Evolutionary conservation across 2,113 vertebrate genomes (phyloP).

Genomic region (Engystomops pustulosus): DNA sequence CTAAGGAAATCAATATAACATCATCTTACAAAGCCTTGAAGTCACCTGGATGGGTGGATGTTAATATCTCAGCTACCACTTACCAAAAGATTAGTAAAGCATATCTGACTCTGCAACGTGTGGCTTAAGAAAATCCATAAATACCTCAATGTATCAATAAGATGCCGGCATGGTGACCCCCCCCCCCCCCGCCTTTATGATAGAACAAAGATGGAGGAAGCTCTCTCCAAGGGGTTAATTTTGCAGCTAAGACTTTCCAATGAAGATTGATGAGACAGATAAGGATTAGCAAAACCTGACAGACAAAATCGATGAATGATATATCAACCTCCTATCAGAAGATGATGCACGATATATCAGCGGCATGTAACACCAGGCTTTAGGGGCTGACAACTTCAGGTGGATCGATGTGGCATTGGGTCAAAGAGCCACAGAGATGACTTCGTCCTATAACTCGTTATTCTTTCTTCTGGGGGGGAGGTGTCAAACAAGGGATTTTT

Average conservation of each 20-base stretch:
- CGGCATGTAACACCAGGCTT: constrained; percentile 13
- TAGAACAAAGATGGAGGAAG: background rate
- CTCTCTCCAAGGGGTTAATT: constrained; percentile 46
- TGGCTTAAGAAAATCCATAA: constrained; percentile 34
- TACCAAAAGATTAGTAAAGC: constrained; percentile 45
- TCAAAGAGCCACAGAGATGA: background rate
- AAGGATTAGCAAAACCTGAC: constrained; percentile 58
- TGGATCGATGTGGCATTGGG: constrained; percentile 26
- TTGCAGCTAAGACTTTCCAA: constrained; percentile 23
- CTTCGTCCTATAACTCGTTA: background rate
- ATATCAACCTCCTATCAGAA: constrained; percentile 56
- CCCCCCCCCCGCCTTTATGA: background rate
- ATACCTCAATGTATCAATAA: constrained; percentile 36
- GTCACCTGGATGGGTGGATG: constrained; percentile 26
- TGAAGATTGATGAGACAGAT: constrained; percentile 57
- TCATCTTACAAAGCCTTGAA: constrained; percentile 34
- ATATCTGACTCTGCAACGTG: background rate
- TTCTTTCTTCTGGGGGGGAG: background rate
- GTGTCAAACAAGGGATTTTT: background rate
- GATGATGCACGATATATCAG: constrained; percentile 49
- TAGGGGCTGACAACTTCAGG: background rate
- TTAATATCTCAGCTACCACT: constrained; percentile 35
- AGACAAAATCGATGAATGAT: constrained; percentile 57
- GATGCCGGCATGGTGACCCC: background rate
- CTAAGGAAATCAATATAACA: constrained; percentile 39